These are phyloP conservation scores for Pteria penguin DNA, from an alignment of 2,888 invertebrate species.

Conservation along the genomic window DNA sequence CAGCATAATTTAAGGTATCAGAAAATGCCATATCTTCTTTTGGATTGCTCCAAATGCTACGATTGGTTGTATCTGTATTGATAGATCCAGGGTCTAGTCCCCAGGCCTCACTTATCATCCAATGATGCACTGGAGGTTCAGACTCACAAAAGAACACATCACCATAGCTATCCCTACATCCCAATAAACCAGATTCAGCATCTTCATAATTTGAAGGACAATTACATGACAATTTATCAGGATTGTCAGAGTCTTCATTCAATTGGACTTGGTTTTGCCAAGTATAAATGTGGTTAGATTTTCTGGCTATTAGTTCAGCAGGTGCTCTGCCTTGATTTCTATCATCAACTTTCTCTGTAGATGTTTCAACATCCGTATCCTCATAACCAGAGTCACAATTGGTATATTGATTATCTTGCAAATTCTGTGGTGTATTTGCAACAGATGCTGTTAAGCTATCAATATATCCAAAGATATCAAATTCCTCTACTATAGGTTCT, in stretches of 20 bases:
- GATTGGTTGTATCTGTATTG: not conserved
- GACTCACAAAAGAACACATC: not conserved
- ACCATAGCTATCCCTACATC: not conserved
- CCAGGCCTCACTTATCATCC: slow-evolving; percentile 22
- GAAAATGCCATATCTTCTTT: slow-evolving; percentile 16
- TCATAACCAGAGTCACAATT: slow-evolving; percentile 40
- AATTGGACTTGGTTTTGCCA: not conserved
- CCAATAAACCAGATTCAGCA: not conserved
- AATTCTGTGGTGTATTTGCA: slow-evolving; percentile 39
- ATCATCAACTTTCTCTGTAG: slow-evolving; percentile 15
- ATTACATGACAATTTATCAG: not conserved
- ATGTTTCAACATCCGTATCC: slow-evolving; percentile 26
- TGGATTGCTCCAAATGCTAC: slow-evolving; percentile 24
- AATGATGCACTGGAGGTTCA: slow-evolving; percentile 4
- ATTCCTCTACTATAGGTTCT: slow-evolving; percentile 14
- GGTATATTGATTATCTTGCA: slow-evolving; percentile 14
- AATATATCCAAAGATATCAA: slow-evolving; percentile 43
- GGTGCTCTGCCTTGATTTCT: not conserved
- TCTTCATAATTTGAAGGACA: not conserved
- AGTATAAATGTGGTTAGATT: not conserved
- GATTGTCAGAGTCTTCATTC: not conserved
- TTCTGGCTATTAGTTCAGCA: not conserved
- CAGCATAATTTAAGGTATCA: slow-evolving; percentile 8
- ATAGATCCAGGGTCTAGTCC: slow-evolving; percentile 9
- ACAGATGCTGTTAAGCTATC: slow-evolving; percentile 37